phyloP scores from a whole-genome alignment of 1,140 invertebrate species.

The Dendrolimus punctatus region DNA sequence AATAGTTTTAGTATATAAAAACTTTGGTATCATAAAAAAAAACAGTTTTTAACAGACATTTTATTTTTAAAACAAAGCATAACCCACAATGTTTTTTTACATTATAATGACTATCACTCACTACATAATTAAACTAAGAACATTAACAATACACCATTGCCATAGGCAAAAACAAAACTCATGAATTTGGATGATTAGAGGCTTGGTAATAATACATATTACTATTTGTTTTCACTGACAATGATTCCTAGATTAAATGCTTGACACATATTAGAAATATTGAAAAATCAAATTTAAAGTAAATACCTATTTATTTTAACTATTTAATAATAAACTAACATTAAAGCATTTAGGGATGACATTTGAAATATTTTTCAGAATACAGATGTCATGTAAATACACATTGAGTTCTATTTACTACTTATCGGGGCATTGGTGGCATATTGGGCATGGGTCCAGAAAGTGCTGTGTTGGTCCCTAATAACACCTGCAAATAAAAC shows the following conservation, averaged over 20 bases:
- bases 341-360: conserved; percentile 34
- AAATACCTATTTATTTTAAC: conserved; percentile 34
- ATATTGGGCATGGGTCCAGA: conserved; percentile 63
- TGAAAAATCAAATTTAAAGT: conserved; percentile 7
- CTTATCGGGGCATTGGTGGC: conserved; percentile 72
- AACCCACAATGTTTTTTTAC: conserved; percentile 16
- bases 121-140: conserved; percentile 12
- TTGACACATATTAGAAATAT: not conserved
- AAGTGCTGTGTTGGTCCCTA: conserved; percentile 72
- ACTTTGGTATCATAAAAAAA: conserved; percentile 6
- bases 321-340: conserved; percentile 28
- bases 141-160: not conserved
- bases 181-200: too few relatives aligned
- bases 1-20: not conserved
- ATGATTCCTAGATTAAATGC: not conserved
- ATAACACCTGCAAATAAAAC: conserved; percentile 55
- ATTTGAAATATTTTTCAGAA: conserved; percentile 11
- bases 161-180: not conserved
- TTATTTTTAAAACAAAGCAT: conserved; percentile 22
- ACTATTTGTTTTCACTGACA: not conserved
- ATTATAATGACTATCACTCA: conserved; percentile 12
- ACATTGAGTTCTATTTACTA: too few relatives aligned
- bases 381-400: too few relatives aligned
- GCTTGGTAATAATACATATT: too few relatives aligned
- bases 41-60: conserved; percentile 11